Evolutionary conservation across 2,888 invertebrate species (phyloP), one percentile per base, ranked within the genome.

Genomic region (Melinopterus prodromus): DNA sequence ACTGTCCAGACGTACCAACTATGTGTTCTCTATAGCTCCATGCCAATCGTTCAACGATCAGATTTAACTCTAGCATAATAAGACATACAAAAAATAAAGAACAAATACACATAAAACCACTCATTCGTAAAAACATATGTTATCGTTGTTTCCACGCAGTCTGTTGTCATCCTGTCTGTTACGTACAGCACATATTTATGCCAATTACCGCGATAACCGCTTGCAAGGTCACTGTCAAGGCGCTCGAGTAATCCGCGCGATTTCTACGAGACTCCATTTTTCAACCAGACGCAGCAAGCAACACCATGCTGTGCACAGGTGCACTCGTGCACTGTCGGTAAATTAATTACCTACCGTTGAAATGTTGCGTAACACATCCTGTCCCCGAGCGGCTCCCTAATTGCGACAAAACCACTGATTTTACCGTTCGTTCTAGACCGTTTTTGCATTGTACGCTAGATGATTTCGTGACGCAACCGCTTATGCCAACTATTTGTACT

Each of bases 271-370:
- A 2, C 53, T 7, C 12, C 53, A 12, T 53, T 53, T 53, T 53
- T 53, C 53, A 53, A 0, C 53, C 53, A 9, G 53, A 53, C 53
- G 53, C 53, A 9, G 53, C 7, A 53, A 53, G 53, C 53, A 53
- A 53, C 1, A 53, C 2, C 26, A 53, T 53, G 53, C 53, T 53
- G 53, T 53, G 53, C 53, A 53, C 53, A 53, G 53, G 53, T 53
- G 53, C 53, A 12, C 53, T 53, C 53, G 53, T 53, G 53, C 53
- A 9, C 53, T 53, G 53, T 53, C 53, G 53, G 53, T 53, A 53
- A 53, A 53, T 53, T 53, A 53, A 53, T 53, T 53, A 53, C 53
- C 53, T 53, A 53, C 53, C 53, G 53, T 53, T 53, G 53, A 53
- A 53, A 53, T 53, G 53, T 53, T 7, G 53, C 53, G 53, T 53